phyloP scores from a whole-genome alignment of 2,113 vertebrate species.

The Naja naja region DNA sequence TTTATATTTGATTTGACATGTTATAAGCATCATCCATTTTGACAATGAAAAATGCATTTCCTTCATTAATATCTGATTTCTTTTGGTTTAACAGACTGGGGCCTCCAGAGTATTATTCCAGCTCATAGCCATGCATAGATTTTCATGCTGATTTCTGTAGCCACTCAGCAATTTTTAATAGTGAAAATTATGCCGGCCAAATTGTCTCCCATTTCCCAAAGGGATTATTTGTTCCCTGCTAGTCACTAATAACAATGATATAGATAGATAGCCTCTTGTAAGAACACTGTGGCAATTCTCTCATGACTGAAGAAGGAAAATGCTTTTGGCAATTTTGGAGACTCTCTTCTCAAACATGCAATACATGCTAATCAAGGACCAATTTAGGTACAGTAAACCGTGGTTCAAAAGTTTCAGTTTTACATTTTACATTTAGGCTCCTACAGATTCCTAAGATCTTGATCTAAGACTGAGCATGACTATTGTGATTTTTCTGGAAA shows the following conservation, averaged over 20 bases:
- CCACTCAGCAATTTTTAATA: conserved; percentile 24
- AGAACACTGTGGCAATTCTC: background rate
- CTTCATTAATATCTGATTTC: conserved; percentile 15
- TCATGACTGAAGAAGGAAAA: background rate
- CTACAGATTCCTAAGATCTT: background rate
- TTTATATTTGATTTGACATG: conserved; percentile 29
- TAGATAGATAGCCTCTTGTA: background rate
- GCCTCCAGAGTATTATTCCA: background rate
- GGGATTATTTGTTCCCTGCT: background rate
- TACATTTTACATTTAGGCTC: background rate
- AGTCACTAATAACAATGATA: background rate
- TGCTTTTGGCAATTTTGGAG: background rate
- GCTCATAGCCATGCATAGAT: background rate
- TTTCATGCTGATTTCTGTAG: conserved; percentile 1
- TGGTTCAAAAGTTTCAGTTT: background rate
- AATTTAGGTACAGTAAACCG: background rate
- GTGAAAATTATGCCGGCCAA: conserved; percentile 4
- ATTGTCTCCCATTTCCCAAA: background rate
- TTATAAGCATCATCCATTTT: background rate
- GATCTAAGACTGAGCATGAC: background rate
- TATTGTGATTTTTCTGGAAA: background rate
- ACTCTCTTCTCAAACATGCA: background rate
- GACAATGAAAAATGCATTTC: conserved; percentile 28
- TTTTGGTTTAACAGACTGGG: conserved; percentile 15
- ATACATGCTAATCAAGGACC: background rate